Evolutionary conservation across 2,113 vertebrate species (phyloP).

Genomic region (Limnothrissa miodon): DNA sequence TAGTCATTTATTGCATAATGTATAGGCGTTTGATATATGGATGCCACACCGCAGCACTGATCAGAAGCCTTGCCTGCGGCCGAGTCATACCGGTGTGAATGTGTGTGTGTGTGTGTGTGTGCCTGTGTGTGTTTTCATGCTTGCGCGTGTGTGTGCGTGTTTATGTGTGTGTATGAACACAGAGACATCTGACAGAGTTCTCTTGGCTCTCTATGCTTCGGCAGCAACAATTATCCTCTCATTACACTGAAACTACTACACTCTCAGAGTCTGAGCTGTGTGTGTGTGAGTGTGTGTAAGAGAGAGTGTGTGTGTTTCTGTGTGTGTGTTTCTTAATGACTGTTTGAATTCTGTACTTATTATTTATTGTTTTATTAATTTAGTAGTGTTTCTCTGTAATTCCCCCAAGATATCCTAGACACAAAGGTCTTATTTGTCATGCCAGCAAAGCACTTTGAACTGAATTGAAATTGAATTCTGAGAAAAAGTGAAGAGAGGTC

Average conservation of each 20-base stretch:
- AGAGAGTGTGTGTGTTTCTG: not conserved
- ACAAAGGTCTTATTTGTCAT: too few relatives aligned
- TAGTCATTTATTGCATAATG: constrained; percentile 14
- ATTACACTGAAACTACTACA: not conserved
- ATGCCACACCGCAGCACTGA: not conserved
- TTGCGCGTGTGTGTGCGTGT: not conserved
- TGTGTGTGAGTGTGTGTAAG: too few relatives aligned
- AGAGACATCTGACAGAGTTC: not conserved
- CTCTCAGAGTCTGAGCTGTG: not conserved
- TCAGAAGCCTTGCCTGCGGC: not conserved
- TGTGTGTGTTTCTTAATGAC: not conserved
- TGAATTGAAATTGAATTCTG: too few relatives aligned
- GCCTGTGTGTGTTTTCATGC: not conserved
- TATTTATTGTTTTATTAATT: too few relatives aligned
- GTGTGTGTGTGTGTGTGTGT: not conserved
- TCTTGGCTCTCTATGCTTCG: not conserved
- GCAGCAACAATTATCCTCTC: not conserved
- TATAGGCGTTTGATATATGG: constrained; percentile 2
- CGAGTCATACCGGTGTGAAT: not conserved
- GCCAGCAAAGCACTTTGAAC: too few relatives aligned
- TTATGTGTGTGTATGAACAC: not conserved
- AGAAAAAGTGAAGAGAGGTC: not conserved
- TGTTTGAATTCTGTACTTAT: too few relatives aligned
- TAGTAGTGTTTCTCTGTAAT: too few relatives aligned
- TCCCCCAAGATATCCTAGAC: too few relatives aligned